Base-by-base conservation (phyloP, 2,888 invertebrate species). In the Hypercompe scribonia region DNA sequence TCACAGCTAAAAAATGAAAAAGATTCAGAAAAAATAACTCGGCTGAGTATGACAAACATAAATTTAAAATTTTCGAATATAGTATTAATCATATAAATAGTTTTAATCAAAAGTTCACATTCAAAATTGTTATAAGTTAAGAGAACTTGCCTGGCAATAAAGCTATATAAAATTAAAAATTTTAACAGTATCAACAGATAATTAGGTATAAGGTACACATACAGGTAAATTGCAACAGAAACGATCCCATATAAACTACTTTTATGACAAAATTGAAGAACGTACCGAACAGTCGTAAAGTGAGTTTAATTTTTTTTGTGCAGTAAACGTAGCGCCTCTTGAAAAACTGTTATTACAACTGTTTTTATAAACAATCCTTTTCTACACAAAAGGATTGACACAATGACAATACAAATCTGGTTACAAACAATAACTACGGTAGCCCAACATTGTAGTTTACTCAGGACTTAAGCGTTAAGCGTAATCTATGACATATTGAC, bases 381-480 rank as follows among this genome's bases (percentile, higher is more conserved):
- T 86, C 81, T 76, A 75, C 78, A 87, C 89, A 89, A 91, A 89
- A 89, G 92, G 92, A 91, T 93, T 92, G 90, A 84, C 79, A 78
- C 75, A 81, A 83, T 79, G 85, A 92, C 92, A 94, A 93, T 90
- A 90, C 89, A 92, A 93, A 93, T 93, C 91, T 87, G 83, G 84
- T 92, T 91, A 92, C 90, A 91, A 91, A 92, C 90, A 93, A 91
- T 89, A 83, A 88, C 87, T 90, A 91, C 92, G 90, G 94, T 90
- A 91, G 93, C 89, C 76, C 81, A 90, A 91, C 87, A 88, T 80
- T 78, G 42, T 54, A n/a, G 86, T 89, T 88, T 89, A 87, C 83
- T 85, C 78, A 81, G 68, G 83, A 85, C 83, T 89, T 86, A 21
- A 81, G 82, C 84, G 58, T 58, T 58, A 58, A 61, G 31, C 77